A percentile compares a stretch with the other conserved stretches of the same genome.
Evolutionary conservation across 2,797 vertebrate species (phyloP).

Genomic region (Eremophila alpestris): DNA sequence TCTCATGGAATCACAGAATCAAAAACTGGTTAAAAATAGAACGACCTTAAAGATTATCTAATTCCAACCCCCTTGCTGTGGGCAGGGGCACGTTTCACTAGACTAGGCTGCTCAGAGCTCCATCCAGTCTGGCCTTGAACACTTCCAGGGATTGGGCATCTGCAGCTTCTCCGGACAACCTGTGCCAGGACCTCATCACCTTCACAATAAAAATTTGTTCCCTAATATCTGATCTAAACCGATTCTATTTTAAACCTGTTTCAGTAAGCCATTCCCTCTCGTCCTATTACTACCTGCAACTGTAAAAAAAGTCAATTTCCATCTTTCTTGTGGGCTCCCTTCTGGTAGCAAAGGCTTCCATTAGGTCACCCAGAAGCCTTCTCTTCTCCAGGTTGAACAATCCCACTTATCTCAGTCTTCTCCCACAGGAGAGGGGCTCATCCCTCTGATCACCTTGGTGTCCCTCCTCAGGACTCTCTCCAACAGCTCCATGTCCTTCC

Average conservation of each 20-base stretch:
- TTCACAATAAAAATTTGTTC: neutral
- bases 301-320: neutral
- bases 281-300: neutral
- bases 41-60: neutral
- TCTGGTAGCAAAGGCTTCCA: neutral
- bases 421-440: fast-evolving
- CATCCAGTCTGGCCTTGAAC: neutral
- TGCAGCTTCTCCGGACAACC: neutral
- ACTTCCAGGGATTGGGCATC: neutral
- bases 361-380: neutral
- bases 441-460: neutral
- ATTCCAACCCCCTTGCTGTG: fast-evolving
- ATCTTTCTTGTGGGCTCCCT: neutral
- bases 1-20: neutral
- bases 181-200: neutral
- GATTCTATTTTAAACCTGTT: neutral
- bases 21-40: neutral
- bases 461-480: neutral
- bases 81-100: neutral
- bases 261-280: neutral
- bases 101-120: neutral
- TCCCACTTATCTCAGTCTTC: neutral
- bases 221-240: neutral
- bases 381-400: neutral
- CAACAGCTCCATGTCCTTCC: neutral